These are phyloP conservation scores for Epinotia bilunana DNA, from an alignment of 2,888 invertebrate genomes.

Conservation along the genomic window DNA sequence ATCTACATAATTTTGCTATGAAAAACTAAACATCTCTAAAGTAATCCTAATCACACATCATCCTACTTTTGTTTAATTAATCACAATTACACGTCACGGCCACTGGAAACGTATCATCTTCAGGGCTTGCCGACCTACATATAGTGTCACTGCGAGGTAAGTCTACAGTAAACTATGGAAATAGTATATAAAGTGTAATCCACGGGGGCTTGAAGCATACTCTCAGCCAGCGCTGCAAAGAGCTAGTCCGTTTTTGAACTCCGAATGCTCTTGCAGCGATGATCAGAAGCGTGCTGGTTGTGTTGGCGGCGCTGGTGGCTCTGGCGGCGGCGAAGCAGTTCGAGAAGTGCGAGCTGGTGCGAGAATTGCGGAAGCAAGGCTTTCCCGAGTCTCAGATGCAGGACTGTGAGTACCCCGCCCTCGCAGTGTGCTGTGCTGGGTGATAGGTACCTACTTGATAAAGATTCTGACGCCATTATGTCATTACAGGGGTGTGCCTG, in stretches of 20 bases:
- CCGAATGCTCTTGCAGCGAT: background rate
- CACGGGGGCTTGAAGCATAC: constrained; percentile 4
- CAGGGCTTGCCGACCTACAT: constrained; percentile 15
- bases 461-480: background rate
- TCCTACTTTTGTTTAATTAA: constrained; percentile 15
- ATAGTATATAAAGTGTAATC: constrained; percentile 17
- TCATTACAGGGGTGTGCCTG: constrained; percentile 67
- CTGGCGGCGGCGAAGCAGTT: constrained; percentile 34
- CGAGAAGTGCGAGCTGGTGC: constrained; percentile 48
- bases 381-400: constrained; percentile 45
- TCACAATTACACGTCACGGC: constrained; percentile 17
- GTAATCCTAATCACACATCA: background rate
- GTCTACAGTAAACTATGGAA: constrained; percentile 19
- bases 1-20: background rate
- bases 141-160: constrained; percentile 9
- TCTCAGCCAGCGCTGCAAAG: background rate
- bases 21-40: background rate
- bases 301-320: constrained; percentile 25
- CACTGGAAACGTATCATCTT: constrained; percentile 2
- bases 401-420: constrained; percentile 42
- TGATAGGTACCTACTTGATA: background rate
- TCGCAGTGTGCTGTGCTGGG: background rate
- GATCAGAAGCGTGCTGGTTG: constrained; percentile 13
- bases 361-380: constrained; percentile 47
- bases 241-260: background rate